phyloP scores from a whole-genome alignment of 2,888 invertebrate genomes.

The Calliopum simillimum region DNA sequence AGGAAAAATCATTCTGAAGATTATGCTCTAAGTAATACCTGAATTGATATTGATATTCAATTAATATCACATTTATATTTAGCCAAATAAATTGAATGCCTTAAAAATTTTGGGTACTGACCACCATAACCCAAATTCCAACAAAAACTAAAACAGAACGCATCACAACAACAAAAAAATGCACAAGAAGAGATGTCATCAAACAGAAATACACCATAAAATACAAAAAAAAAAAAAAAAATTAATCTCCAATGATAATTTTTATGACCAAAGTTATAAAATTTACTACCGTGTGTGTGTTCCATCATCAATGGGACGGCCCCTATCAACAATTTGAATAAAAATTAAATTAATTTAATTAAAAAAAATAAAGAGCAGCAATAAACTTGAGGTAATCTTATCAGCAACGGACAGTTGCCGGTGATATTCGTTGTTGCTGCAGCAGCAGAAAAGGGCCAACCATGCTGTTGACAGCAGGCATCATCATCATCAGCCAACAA shows the following conservation, averaged over 20 bases:
- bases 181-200: constrained; percentile 7
- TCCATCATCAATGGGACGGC: constrained; percentile 3
- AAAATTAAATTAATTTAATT: constrained; percentile 65
- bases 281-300: constrained; percentile 32
- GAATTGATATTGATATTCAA: too few relatives aligned
- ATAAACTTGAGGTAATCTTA: constrained; percentile 65
- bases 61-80: too few relatives aligned
- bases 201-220: background rate
- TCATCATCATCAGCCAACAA: background rate
- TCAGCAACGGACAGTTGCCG: constrained; percentile 55
- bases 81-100: too few relatives aligned
- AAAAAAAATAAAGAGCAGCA: constrained; percentile 62
- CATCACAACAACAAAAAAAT: background rate
- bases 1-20: too few relatives aligned
- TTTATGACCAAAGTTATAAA: constrained; percentile 21
- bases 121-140: background rate
- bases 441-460: background rate
- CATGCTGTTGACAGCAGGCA: background rate
- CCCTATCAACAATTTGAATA: constrained; percentile 53
- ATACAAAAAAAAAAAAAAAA: background rate
- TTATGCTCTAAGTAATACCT: too few relatives aligned
- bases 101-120: too few relatives aligned
- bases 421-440: background rate
- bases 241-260: constrained; percentile 26
- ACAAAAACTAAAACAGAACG: background rate